Percentiles rank a stretch among this genome's conserved stretches.
Conservation (phyloP, 1,140 invertebrate genomes). For the Caligus rogercresseyi region DNA sequence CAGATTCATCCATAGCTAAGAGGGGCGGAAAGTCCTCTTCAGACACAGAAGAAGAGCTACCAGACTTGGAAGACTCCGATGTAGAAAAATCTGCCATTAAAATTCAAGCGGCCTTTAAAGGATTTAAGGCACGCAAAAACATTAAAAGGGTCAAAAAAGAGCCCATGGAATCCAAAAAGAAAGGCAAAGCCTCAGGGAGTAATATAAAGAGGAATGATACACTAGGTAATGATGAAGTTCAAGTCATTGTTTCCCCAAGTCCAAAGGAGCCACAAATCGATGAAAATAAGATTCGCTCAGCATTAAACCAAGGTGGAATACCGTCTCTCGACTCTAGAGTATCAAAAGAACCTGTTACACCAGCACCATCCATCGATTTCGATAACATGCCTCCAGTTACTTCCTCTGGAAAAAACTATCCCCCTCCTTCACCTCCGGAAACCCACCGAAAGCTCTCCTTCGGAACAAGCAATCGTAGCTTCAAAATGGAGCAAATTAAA, state of each 20-base stretch:
- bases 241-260: not conserved
- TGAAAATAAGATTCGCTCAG: not conserved
- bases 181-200: no score
- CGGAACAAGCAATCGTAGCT: not conserved
- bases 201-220: no score
- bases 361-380: slow-evolving; percentile 12
- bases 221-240: no score
- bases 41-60: not conserved
- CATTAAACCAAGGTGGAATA: not conserved
- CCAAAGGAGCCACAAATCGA: not conserved
- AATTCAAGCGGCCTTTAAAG: slow-evolving; percentile 6
- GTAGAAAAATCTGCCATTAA: slow-evolving; percentile 1
- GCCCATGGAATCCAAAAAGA: not conserved
- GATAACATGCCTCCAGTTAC: slow-evolving; percentile 6
- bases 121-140: not conserved
- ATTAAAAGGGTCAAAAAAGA: not conserved
- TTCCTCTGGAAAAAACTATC: not conserved
- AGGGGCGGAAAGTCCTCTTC: not conserved
- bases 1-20: not conserved
- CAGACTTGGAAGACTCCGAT: not conserved
- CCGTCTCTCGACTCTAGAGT: not conserved
- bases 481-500: not conserved
- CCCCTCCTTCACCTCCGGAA: not conserved
- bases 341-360: slow-evolving; percentile 1
- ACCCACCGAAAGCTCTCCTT: not conserved